Base-by-base conservation (phyloP, 2,797 vertebrate genomes). In the Harpagifer antarcticus region DNA sequence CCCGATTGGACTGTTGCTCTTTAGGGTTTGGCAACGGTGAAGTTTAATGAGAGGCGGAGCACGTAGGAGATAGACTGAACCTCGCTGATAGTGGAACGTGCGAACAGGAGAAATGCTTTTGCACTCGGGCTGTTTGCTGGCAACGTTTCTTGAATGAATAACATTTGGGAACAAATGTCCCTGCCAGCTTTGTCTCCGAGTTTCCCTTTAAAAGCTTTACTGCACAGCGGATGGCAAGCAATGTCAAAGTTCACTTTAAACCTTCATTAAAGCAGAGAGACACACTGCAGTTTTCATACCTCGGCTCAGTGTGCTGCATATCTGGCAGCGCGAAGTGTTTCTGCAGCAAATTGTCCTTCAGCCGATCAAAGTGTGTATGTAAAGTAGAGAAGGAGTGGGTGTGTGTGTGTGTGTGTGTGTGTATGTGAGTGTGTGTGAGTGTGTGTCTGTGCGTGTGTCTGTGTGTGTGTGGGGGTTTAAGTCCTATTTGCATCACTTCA, bases 181-280 rank as follows among this genome's bases (percentile, higher is more conserved):
- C 60, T 55, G 60, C 47, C 82, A 83, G 79, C 69, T 82, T 75
- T 65, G 65, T 72, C 42, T 68, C 57, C 2, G 40, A 65, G 14
- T 69, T 49, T 49, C 68, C 50, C 64, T 15, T 68, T 47, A 45
- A 68, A 74, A 79, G 19, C 70, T 60, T 52, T 57, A 68, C 68
- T 31, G 62, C 60, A 20, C 10, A 12, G 57, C 9, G 23, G 45
- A 72, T 23, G 65, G 45, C 48, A 44, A 40, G 50, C 71, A 54
- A 37, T 42, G 16, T 55, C 54, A 20, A 65, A 61, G 72, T 68
- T 77, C 54, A 49, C 81, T 79, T 61, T 64, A 79, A 74, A 79
- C 10, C 7, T 6, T 64, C 45, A 74, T 80, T 58, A 75, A 76
- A 79, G 57, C 61, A 33, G 65, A 45, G 13, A 31, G 58, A 50